A percentile compares a stretch with the other conserved stretches of the same genome.
Conservation (phyloP, 2,797 vertebrate genomes). For the Falco naumanni region DNA sequence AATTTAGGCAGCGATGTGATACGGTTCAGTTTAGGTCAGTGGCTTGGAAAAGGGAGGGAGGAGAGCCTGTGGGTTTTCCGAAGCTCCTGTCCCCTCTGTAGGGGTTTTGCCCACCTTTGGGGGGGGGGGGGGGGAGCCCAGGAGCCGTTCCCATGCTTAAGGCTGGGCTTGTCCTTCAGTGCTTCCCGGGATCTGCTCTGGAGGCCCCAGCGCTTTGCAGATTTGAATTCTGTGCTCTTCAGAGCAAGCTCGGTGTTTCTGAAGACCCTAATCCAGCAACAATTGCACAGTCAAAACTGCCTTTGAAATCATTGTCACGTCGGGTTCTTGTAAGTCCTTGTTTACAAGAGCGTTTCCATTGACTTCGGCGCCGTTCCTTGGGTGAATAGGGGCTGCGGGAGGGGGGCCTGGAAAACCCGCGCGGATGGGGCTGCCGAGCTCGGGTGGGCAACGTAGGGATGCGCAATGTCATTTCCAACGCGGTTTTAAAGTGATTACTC, state of each 20-base stretch:
- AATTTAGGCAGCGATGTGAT: background rate
- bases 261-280: constrained; percentile 55
- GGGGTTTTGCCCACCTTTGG: background rate
- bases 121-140: background rate
- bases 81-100: fast-evolving
- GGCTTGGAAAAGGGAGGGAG: background rate
- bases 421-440: background rate
- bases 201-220: background rate
- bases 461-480: fast-evolving
- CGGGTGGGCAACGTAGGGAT: fast-evolving
- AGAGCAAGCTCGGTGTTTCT: background rate
- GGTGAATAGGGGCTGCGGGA: background rate
- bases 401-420: background rate
- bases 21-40: background rate
- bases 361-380: background rate
- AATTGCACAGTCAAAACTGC: constrained; percentile 52
- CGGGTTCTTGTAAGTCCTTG: constrained; percentile 55
- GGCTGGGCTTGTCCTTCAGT: background rate
- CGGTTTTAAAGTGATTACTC: background rate
- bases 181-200: background rate
- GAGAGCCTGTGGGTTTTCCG: background rate
- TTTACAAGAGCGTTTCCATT: constrained; percentile 56
- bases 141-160: background rate
- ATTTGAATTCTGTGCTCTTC: constrained; percentile 15
- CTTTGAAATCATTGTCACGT: constrained; percentile 33